These are phyloP conservation scores for Danio kyathit DNA, from an alignment of 2,797 vertebrate species.

Conservation along the genomic window DNA sequence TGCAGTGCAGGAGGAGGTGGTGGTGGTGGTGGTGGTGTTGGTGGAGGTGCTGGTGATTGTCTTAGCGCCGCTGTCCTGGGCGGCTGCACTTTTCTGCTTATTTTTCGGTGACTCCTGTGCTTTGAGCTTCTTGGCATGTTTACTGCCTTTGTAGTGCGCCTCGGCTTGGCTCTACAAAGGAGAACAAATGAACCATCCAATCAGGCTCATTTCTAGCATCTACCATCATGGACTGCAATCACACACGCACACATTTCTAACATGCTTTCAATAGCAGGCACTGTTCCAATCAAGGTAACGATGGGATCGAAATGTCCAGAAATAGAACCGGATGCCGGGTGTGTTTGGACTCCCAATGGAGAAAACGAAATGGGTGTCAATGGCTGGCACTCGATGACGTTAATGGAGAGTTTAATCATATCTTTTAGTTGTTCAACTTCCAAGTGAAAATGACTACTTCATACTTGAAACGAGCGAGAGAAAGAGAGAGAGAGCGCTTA, in stretches of 20 bases:
- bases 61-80: conserved; percentile 85
- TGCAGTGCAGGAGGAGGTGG: conserved; percentile 64
- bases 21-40: conserved; percentile 53
- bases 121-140: conserved; percentile 99
- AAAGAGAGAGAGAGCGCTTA: conserved; percentile 32
- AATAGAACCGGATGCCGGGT: neutral
- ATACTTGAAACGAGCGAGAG: conserved; percentile 23
- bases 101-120: conserved; percentile 94
- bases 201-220: conserved; percentile 82
- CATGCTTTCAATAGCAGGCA: conserved; percentile 79
- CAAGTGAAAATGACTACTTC: conserved; percentile 29
- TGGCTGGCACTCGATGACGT: neutral
- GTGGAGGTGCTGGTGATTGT: conserved; percentile 75
- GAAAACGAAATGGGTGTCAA: neutral
- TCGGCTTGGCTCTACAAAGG: conserved; percentile 96
- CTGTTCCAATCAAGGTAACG: conserved; percentile 56
- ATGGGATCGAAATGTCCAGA: conserved; percentile 1
- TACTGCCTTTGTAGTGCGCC: conserved; percentile 98
- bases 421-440: conserved; percentile 22
- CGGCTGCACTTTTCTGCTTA: conserved; percentile 87
- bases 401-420: conserved; percentile 34
- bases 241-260: conserved; percentile 51
- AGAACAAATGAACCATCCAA: conserved; percentile 83
- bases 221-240: conserved; percentile 72
- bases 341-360: conserved; percentile 15